These are phyloP conservation scores for Macaria notata DNA, from an alignment of 2,888 invertebrate genomes.

Conservation along the genomic window DNA sequence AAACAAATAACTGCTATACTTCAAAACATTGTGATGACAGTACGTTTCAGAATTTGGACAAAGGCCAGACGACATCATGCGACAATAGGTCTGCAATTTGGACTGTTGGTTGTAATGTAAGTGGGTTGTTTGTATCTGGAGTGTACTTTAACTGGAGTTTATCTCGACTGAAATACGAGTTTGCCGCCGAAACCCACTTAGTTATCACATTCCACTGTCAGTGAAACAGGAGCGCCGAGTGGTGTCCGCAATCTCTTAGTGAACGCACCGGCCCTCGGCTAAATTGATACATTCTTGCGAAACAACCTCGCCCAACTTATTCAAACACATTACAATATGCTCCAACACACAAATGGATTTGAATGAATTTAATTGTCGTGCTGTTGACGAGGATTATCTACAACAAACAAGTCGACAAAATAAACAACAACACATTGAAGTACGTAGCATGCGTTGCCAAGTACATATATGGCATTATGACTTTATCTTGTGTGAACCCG, in stretches of 20 bases:
- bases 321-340: slow-evolving; percentile 64
- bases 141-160: slow-evolving; percentile 51
- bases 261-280: slow-evolving; percentile 67
- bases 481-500: too few relatives aligned
- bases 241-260: slow-evolving; percentile 64
- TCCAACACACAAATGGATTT: slow-evolving; percentile 37
- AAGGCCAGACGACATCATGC: slow-evolving; percentile 35
- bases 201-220: slow-evolving; percentile 74
- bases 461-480: too few relatives aligned
- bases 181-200: slow-evolving; percentile 68
- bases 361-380: slow-evolving; percentile 16
- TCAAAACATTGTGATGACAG: slow-evolving; percentile 14
- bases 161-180: slow-evolving; percentile 62
- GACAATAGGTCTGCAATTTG: not conserved
- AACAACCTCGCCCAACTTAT: slow-evolving; percentile 77
- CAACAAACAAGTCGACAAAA: slow-evolving; percentile 12
- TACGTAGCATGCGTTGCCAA: not conserved
- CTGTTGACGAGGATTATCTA: not conserved
- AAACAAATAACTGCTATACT: too few relatives aligned
- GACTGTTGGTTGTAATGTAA: not conserved
- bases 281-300: slow-evolving; percentile 78
- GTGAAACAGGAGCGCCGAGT: slow-evolving; percentile 69
- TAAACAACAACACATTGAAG: slow-evolving; percentile 6
- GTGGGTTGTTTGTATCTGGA: slow-evolving; percentile 31
- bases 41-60: slow-evolving; percentile 48